Evolutionary conservation across 2,888 invertebrate genomes (phyloP), one percentile per base, ranked within the genome.

Genomic region (Mayetiola destructor): DNA sequence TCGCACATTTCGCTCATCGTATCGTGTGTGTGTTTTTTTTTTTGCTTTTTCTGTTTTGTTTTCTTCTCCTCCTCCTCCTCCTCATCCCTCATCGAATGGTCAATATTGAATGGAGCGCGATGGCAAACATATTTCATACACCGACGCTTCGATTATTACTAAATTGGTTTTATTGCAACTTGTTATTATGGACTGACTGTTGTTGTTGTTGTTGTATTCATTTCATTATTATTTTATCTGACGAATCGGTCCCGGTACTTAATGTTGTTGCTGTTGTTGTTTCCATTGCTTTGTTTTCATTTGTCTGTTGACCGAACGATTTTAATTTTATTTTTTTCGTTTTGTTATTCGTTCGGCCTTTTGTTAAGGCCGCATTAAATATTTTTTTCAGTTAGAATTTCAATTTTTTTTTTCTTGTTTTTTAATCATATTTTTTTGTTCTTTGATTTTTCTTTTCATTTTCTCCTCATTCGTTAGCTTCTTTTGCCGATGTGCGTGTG

Each of bases 131-230:
- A 16, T 27, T n/a, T 16, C n/a, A 48, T 27, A 48, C 48, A 48
- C 48, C 48, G 27, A 48, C 48, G 48, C 48, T 48, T 48, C 48
- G 27, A 42, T n/a, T n/a, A 39, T 39, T 48, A n/a, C 16, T 27
- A 23, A 48, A 48, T 48, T 48, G n/a, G 27, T 16, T 48, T 48
- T 27, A 27, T 27, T 48, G 48, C 48, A 48, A 48, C 48, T 48
- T 23, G 27, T 48, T 48, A 48, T 48, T 48, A 48, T 27, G 27
- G 27, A 23, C 23, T 48, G 27, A 48, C n/a, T n/a, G 27, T 48
- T 48, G 48, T 48, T 48, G 23, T 48, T 48, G 27, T 27, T 27
- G 27, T 27, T 48, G 23, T 48, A 27, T 48, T 27, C 27, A 27
- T 48, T 48, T 48, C 48, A 48, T 16, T 48, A n/a, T n/a, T n/a